Percentiles rank a stretch among this genome's conserved stretches.
Evolutionary conservation across 2,888 invertebrate species (phyloP).

Genomic region (Zaprionus lineosus): DNA sequence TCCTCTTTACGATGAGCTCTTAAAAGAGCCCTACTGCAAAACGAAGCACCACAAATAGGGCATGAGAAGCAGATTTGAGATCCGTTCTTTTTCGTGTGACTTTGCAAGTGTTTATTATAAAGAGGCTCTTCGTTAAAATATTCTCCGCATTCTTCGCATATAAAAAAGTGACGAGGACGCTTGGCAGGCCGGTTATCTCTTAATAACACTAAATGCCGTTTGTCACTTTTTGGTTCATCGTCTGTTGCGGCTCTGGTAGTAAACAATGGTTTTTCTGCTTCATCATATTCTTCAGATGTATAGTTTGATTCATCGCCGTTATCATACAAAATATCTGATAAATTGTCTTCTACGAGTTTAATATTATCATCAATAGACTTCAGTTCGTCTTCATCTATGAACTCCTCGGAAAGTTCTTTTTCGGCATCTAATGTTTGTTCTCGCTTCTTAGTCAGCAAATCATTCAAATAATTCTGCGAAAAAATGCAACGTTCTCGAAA

Average conservation of each 20-base stretch:
- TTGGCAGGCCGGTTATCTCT: constrained; percentile 32
- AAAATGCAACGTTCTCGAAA: constrained; percentile 68
- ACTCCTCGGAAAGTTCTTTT: constrained; percentile 41
- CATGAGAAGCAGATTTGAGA: constrained; percentile 51
- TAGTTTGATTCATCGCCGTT: too few relatives aligned
- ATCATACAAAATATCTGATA: background rate
- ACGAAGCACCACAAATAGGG: constrained; percentile 26
- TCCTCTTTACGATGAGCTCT: constrained; percentile 21
- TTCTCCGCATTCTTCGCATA: constrained; percentile 57
- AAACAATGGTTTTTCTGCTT: too few relatives aligned
- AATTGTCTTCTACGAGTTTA: background rate
- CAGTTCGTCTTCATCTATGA: constrained; percentile 52
- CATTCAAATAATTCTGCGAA: constrained; percentile 53
- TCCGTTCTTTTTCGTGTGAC: constrained; percentile 19
- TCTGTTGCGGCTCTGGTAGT: too few relatives aligned
- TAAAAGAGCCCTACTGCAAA: constrained; percentile 31
- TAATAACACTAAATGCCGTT: constrained; percentile 29
- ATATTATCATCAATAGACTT: constrained; percentile 14
- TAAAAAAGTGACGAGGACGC: constrained; percentile 56
- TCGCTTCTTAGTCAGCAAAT: constrained; percentile 31
- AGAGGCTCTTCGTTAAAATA: constrained; percentile 26
- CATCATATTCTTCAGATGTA: background rate
- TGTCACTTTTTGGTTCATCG: constrained; percentile 1
- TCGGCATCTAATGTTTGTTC: background rate
- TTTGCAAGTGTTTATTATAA: constrained; percentile 36